Evolutionary conservation across 2,797 vertebrate species (phyloP), one percentile per base, ranked within the genome.

Genomic region (Lycodopsis pacificus): DNA sequence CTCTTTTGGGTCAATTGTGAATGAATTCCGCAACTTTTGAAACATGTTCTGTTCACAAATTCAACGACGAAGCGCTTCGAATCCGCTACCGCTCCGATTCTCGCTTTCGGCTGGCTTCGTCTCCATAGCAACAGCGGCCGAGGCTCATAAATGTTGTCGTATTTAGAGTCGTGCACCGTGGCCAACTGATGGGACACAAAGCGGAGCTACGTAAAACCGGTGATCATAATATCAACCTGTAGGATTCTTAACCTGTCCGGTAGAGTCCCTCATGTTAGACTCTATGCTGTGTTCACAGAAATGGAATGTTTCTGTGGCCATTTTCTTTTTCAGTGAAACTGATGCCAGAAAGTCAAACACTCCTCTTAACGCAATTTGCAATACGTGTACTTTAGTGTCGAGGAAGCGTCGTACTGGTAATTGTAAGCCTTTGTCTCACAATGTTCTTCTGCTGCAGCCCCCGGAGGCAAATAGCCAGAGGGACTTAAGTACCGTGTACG

Each of bases 381-480:
- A 20, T 48, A 13, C 0, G 30, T 49, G 32, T 4, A 25, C 62
- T 36, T 40, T 46, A 20, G 40, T 6, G 46, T 44, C 64, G 3
- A 15, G 49, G 8, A 32, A 11, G 4, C 36, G 30, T 25, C 13
- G 25, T 20, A 25, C 58, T 63, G 12, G 9, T 53, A 30, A 12
- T 34, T 20, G 48, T 22, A 25, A 32, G 22, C 2, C 20, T 51
- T 40, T 48, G 20, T 51, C 15, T 62, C 25, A 27, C 44, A 34
- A 13, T 36, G 15, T 36, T 71, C 54, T 63, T 46, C 36, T 49
- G 20, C 32, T 57, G 19, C 6, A 36, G 38, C 53, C 34, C 38
- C 48, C 25, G 34, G 46, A 59, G 67, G 65, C 56, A 58, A 84
- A 51, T 8, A 36, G 42, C 74, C 34, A 0, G 22, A 27, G 71